phyloP scores from a whole-genome alignment of 2,113 vertebrate genomes.

The Uria aalge region DNA sequence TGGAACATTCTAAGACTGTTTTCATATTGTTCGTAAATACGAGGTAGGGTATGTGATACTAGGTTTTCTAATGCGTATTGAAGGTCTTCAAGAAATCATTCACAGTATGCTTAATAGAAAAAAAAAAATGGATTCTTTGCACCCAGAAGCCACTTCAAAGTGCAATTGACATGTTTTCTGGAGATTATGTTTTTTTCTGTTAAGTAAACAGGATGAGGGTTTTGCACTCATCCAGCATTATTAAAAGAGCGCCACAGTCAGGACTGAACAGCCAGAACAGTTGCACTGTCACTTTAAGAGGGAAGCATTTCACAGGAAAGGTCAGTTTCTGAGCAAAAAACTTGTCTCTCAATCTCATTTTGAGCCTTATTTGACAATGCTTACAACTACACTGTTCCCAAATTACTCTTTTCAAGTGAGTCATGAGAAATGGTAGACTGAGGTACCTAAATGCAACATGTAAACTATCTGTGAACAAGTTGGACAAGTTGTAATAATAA shows the following conservation, averaged over 20 bases:
- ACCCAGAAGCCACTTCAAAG: not conserved
- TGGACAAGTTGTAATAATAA: not conserved
- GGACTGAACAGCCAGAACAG: not conserved
- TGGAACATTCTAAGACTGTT: not conserved
- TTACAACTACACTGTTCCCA: not conserved
- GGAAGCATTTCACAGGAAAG: not conserved
- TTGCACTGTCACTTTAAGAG: not conserved
- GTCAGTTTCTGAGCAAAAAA: not conserved
- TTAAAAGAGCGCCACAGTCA: not conserved
- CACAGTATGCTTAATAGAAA: not conserved
- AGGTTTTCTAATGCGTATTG: not conserved
- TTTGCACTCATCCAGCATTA: not conserved
- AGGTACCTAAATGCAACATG: not conserved
- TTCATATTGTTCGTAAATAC: not conserved
- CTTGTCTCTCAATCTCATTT: not conserved
- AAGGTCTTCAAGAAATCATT: not conserved
- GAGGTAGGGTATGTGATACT: not conserved
- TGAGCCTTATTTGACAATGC: not conserved
- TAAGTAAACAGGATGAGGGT: not conserved
- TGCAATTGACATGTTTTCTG: not conserved
- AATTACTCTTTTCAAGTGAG: not conserved
- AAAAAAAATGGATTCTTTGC: not conserved
- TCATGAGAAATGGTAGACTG: not conserved
- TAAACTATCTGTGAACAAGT: not conserved
- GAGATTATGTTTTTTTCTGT: not conserved